Conservation (phyloP, 2,888 invertebrate species). For the Drosophila maculinotata region DNA sequence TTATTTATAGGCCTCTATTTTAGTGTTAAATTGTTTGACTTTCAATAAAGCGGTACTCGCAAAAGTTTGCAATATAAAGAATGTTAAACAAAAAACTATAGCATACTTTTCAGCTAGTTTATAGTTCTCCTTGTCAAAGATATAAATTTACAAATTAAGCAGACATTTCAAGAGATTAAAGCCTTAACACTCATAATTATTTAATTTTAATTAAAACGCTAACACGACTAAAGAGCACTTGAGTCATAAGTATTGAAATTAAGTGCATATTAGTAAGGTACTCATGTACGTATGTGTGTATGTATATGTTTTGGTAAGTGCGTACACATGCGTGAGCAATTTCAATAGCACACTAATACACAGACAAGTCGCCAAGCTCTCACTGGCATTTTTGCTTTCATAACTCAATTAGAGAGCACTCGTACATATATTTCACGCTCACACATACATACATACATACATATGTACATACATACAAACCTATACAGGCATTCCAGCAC, state of each 20-base stretch:
- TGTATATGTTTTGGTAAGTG: not conserved
- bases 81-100: not conserved
- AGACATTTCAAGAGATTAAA: no score
- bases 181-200: no score
- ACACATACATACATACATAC: conserved; percentile 8
- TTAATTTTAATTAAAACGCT: no score
- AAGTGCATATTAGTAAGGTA: not conserved
- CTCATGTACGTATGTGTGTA: not conserved
- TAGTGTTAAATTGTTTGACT: no score
- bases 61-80: no score
- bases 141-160: no score
- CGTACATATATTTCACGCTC: conserved; percentile 11
- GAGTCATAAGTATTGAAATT: not conserved
- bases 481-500: no score
- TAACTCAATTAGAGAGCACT: conserved; percentile 45
- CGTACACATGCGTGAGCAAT: conserved; percentile 2
- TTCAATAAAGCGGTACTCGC: no score
- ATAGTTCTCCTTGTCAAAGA: no score
- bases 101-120: not conserved
- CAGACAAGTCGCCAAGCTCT: conserved; percentile 2
- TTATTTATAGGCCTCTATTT: no score
- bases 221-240: not conserved
- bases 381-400: conserved; percentile 26
- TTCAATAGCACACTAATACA: conserved; percentile 4
- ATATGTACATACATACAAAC: no score